phyloP scores from a whole-genome alignment of 2,888 invertebrate genomes.

The Lasioglossum vierecki region DNA sequence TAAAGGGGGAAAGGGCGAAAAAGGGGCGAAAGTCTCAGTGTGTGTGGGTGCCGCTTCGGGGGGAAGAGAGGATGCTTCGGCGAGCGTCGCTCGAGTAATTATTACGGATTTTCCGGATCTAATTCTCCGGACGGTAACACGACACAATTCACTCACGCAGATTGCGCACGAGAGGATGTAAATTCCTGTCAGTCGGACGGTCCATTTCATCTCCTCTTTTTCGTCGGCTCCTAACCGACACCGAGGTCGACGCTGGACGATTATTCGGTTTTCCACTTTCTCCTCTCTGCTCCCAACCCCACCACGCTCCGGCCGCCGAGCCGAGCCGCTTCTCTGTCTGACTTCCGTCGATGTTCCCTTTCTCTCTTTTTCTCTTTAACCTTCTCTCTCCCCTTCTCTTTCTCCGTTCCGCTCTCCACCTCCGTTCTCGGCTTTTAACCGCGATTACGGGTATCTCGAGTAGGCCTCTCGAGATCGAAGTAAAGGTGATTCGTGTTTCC shows the following conservation, averaged over 20 bases:
- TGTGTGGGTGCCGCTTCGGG: slow-evolving; percentile 43
- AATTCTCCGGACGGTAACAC: slow-evolving; percentile 83
- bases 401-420: slow-evolving; percentile 9
- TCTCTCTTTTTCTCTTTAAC: slow-evolving; percentile 20
- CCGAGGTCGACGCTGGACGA: slow-evolving; percentile 76
- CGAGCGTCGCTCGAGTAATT: slow-evolving; percentile 81
- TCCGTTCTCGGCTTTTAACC: slow-evolving; percentile 66
- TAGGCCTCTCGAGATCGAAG: slow-evolving; percentile 62
- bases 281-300: slow-evolving; percentile 65
- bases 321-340: not conserved
- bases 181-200: slow-evolving; percentile 82
- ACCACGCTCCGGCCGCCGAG: not conserved
- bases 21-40: slow-evolving; percentile 26
- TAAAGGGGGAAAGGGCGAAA: slow-evolving; percentile 44
- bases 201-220: slow-evolving; percentile 80
- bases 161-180: slow-evolving; percentile 83
- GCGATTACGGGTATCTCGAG: slow-evolving; percentile 66
- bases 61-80: slow-evolving; percentile 76
- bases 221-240: slow-evolving; percentile 76
- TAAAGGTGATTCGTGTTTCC: slow-evolving; percentile 61
- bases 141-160: slow-evolving; percentile 84
- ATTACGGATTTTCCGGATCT: slow-evolving; percentile 84
- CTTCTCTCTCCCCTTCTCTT: slow-evolving; percentile 26
- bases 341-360: slow-evolving; percentile 18
- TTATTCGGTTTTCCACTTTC: slow-evolving; percentile 80